Conservation (phyloP, 2,888 invertebrate genomes). For the Rotaria socialis region DNA sequence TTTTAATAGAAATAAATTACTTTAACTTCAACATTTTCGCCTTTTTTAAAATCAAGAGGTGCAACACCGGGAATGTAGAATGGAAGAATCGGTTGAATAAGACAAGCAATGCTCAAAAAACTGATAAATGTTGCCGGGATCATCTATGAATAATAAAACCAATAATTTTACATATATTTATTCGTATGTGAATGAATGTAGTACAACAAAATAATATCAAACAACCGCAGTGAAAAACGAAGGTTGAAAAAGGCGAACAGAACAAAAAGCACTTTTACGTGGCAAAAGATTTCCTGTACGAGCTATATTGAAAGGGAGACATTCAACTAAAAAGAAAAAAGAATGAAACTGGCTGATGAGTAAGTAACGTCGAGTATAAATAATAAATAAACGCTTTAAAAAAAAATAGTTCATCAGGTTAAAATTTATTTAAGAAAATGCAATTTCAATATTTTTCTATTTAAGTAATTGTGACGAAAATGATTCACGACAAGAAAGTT, state of each 20-base stretch:
- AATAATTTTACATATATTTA: background rate
- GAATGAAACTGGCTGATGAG: background rate
- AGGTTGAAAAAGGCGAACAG: background rate
- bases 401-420: too few relatives aligned
- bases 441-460: background rate
- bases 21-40: conserved; percentile 85
- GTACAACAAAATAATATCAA: background rate
- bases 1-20: conserved; percentile 51
- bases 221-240: background rate
- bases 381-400: background rate
- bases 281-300: too few relatives aligned
- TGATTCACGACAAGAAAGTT: too few relatives aligned
- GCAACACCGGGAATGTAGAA: conserved; percentile 94
- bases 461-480: too few relatives aligned
- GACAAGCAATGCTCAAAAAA: background rate
- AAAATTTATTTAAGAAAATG: background rate
- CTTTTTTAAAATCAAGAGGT: conserved; percentile 83
- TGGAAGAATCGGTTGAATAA: background rate
- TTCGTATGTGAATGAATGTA: background rate
- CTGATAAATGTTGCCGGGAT: background rate
- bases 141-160: background rate
- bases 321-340: background rate
- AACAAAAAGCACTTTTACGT: background rate
- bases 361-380: background rate
- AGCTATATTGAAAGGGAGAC: background rate